Percentiles rank a stretch among this genome's conserved stretches.
These are phyloP conservation scores for Phymatocera aterrima DNA, from an alignment of 2,888 invertebrate genomes.

Conservation along the genomic window DNA sequence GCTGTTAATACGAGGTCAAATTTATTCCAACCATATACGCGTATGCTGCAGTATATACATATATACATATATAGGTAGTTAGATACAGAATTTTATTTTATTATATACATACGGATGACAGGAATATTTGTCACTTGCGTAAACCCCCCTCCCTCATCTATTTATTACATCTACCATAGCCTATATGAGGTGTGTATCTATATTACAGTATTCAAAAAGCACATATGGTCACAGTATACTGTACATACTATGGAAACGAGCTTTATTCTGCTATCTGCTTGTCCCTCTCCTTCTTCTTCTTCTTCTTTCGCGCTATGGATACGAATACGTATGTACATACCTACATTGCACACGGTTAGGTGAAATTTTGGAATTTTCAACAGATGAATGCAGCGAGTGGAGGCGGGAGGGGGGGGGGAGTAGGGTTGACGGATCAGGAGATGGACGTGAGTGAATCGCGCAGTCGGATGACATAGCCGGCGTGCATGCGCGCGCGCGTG, in stretches of 20 bases:
- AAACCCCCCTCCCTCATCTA: too few relatives aligned
- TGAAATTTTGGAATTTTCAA: too few relatives aligned
- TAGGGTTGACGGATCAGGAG: neutral
- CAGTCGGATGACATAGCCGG: neutral
- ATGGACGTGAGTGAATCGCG: neutral
- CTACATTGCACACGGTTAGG: too few relatives aligned
- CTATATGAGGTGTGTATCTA: neutral
- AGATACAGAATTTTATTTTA: conserved; percentile 7
- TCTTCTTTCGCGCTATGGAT: neutral
- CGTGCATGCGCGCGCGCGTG: conserved; percentile 17
- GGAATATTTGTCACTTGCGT: neutral
- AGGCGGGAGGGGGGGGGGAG: neutral
- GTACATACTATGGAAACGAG: neutral
- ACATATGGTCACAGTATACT: conserved; percentile 37
- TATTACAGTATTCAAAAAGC: conserved; percentile 27
- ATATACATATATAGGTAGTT: neutral
- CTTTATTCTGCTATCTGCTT: too few relatives aligned
- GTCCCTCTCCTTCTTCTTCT: neutral
- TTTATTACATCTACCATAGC: neutral
- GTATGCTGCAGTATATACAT: neutral
- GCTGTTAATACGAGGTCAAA: conserved; percentile 1
- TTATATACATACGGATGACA: conserved; percentile 33
- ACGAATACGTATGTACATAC: too few relatives aligned
- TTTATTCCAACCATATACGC: neutral
- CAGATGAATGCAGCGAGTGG: too few relatives aligned